Evolutionary conservation across 2,113 vertebrate species (phyloP).

Genomic region (Syrmaticus mikado): DNA sequence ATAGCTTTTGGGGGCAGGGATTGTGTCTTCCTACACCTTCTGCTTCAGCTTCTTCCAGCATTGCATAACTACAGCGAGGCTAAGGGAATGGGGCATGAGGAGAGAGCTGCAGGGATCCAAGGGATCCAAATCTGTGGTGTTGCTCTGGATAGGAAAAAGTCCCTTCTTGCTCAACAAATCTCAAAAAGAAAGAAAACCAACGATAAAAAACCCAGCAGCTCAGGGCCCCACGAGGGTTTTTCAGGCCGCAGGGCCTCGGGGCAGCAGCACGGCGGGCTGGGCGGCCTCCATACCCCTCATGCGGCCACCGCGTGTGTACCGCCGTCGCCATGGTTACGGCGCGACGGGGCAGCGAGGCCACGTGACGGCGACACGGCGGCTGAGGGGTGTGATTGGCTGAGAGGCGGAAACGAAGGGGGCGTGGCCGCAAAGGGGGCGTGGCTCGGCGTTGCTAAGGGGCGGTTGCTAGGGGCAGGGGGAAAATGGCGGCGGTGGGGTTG

Average conservation of each 20-base stretch:
- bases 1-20: neutral
- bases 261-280: too few relatives aligned
- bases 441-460: neutral
- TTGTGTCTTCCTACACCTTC: neutral
- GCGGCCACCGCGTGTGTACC: neutral
- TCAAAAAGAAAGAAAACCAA: neutral
- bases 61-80: neutral
- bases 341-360: neutral
- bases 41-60: neutral
- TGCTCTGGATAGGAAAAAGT: conserved; percentile 21
- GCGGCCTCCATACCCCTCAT: neutral
- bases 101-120: neutral
- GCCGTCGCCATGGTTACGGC: neutral
- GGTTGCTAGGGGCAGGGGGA: neutral
- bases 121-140: neutral
- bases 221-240: neutral
- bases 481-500: neutral
- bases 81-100: conserved; percentile 26
- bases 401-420: neutral
- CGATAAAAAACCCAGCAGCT: neutral
- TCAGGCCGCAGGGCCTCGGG: neutral
- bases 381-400: neutral
- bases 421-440: neutral
- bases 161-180: neutral
- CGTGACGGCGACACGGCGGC: neutral